These are phyloP conservation scores for Saturnia japonica DNA, from an alignment of 2,888 invertebrate species.

Conservation along the genomic window DNA sequence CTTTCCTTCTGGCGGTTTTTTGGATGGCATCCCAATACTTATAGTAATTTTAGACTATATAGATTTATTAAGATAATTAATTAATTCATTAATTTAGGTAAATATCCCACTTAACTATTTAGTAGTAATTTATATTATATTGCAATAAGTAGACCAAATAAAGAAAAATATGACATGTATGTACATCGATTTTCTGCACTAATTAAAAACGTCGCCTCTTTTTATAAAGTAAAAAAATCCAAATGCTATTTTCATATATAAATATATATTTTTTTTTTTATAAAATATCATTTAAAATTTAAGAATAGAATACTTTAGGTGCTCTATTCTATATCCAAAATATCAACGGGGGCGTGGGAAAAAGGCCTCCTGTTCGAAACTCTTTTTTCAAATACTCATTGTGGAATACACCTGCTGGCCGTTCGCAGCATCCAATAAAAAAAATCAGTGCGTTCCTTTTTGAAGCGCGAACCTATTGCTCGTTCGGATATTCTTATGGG, in stretches of 20 bases:
- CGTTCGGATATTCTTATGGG: slow-evolving; percentile 60
- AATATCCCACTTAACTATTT: no score
- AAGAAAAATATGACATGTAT: neutral
- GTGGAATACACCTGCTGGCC: slow-evolving; percentile 79
- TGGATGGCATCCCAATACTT: no score
- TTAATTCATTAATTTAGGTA: no score
- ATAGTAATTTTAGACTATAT: no score
- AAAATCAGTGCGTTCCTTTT: slow-evolving; percentile 75
- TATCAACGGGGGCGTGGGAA: slow-evolving; percentile 77
- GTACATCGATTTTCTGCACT: neutral
- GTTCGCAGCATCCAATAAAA: slow-evolving; percentile 80
- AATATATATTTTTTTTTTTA: neutral
- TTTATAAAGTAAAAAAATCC: no score
- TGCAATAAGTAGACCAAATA: no score
- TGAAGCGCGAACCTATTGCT: slow-evolving; percentile 59
- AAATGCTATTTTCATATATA: neutral
- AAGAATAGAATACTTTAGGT: slow-evolving; percentile 32
- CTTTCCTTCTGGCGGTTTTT: no score
- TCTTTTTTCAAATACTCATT: slow-evolving; percentile 78
- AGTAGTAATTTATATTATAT: no score
- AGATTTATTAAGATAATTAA: no score
- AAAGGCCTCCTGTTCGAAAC: slow-evolving; percentile 77
- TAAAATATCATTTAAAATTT: neutral
- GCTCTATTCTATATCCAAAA: slow-evolving; percentile 62
- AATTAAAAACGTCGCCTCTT: no score